phyloP scores from a whole-genome alignment of 2,797 vertebrate species.

The Lemur catta region DNA sequence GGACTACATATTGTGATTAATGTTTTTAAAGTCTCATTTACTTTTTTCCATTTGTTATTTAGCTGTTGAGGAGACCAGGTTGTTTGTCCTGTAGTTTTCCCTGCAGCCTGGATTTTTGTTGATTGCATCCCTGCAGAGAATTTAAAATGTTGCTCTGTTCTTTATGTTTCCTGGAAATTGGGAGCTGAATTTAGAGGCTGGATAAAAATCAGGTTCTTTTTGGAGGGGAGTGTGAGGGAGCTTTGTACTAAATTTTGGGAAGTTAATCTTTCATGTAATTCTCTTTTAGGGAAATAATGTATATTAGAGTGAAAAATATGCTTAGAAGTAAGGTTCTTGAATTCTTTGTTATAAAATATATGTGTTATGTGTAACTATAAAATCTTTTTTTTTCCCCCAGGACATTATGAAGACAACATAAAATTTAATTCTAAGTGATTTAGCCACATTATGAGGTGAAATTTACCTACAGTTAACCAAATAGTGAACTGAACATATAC shows the following conservation, averaged over 20 bases:
- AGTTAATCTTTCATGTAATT: background rate
- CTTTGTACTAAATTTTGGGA: background rate
- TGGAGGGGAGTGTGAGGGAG: background rate
- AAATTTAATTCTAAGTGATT: background rate
- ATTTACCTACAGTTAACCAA: background rate
- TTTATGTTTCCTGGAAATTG: conserved; percentile 52
- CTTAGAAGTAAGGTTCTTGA: conserved; percentile 28
- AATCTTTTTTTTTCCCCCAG: background rate
- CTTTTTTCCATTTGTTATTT: background rate
- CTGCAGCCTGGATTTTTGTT: conserved; percentile 31
- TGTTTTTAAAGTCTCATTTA: conserved; percentile 31
- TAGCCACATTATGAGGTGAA: background rate
- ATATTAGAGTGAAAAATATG: background rate
- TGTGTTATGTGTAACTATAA: background rate
- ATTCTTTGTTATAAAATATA: conserved; percentile 35
- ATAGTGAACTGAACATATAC: background rate
- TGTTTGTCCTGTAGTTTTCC: conserved; percentile 32
- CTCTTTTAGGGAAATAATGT: conserved; percentile 19
- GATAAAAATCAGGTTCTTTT: background rate
- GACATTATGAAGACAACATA: background rate
- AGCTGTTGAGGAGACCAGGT: background rate
- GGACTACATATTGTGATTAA: conserved; percentile 6
- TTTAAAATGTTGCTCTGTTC: conserved; percentile 43
- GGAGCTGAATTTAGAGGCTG: background rate
- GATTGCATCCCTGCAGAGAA: conserved; percentile 50